phyloP scores from a whole-genome alignment of 1,140 invertebrate genomes.

The Telenomus remus region DNA sequence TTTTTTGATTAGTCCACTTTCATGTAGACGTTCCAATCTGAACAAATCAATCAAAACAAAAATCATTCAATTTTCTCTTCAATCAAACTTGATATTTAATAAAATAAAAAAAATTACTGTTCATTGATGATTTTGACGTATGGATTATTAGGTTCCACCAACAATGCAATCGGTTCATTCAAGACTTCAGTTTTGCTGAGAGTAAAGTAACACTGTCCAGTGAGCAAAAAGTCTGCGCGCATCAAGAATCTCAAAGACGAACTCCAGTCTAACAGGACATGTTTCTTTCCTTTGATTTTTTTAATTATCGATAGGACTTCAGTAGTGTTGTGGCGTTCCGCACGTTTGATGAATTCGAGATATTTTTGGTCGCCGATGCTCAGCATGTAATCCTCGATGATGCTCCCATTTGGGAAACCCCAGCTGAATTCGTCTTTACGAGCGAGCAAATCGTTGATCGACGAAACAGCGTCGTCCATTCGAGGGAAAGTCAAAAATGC shows the following conservation, averaged over 20 bases:
- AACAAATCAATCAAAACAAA: slow-evolving; percentile 8
- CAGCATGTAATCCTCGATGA: slow-evolving; percentile 82
- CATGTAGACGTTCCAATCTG: slow-evolving; percentile 87
- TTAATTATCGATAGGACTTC: slow-evolving; percentile 75
- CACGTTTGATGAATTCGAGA: slow-evolving; percentile 74
- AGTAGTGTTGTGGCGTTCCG: slow-evolving; percentile 66
- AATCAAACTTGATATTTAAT: too few species aligned
- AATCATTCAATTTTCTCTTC: too few species aligned
- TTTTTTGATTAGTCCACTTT: slow-evolving; percentile 88
- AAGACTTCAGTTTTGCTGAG: slow-evolving; percentile 85
- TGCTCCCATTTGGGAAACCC: slow-evolving; percentile 84
- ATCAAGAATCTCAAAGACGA: slow-evolving; percentile 83
- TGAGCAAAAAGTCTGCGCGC: slow-evolving; percentile 77
- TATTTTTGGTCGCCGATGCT: slow-evolving; percentile 77
- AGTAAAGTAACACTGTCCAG: slow-evolving; percentile 82
- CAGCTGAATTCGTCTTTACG: slow-evolving; percentile 81
- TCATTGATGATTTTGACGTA: slow-evolving; percentile 80
- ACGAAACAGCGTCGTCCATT: slow-evolving; percentile 85
- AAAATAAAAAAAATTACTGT: slow-evolving; percentile 75
- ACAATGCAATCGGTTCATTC: slow-evolving; percentile 86
- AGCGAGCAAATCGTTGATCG: slow-evolving; percentile 82
- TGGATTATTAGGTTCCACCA: slow-evolving; percentile 83
- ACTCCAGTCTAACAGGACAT: slow-evolving; percentile 89
- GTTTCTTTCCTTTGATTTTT: slow-evolving; percentile 79
- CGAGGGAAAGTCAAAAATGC: slow-evolving; percentile 95